phyloP scores from a whole-genome alignment of 2,113 vertebrate species.

The Bothrops jararaca region DNA sequence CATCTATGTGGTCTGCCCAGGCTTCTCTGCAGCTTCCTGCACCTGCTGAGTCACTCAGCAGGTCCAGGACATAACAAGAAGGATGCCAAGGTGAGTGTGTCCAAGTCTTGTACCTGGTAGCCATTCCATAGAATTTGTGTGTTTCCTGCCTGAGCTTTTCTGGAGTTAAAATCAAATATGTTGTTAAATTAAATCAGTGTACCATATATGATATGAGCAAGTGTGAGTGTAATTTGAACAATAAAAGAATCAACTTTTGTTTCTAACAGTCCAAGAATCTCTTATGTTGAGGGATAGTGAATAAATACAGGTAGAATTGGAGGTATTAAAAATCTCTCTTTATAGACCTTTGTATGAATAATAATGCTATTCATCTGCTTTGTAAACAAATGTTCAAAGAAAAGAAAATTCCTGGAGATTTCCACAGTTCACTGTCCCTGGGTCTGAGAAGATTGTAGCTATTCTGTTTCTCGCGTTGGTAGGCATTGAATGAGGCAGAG shows the following conservation, averaged over 20 bases:
- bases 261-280: not conserved
- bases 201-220: not conserved
- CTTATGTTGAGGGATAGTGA: not conserved
- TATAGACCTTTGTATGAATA: not conserved
- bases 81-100: not conserved
- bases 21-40: too few relatives aligned
- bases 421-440: not conserved
- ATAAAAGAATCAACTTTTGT: not conserved
- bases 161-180: not conserved
- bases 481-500: too few relatives aligned
- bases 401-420: not conserved
- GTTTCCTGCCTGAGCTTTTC: not conserved
- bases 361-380: not conserved
- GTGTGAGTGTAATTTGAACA: not conserved
- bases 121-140: not conserved
- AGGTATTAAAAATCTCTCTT: not conserved
- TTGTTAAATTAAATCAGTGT: not conserved
- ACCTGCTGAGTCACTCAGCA: too few relatives aligned
- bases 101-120: not conserved
- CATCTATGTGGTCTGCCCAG: too few relatives aligned
- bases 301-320: not conserved
- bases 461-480: too few relatives aligned
- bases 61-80: not conserved
- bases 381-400: not conserved
- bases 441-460: not conserved